Percentiles rank a stretch among this genome's conserved stretches.
phyloP scores from a whole-genome alignment of 53 echinoderm and acorn worm species.

The Stichopus horrens region DNA sequence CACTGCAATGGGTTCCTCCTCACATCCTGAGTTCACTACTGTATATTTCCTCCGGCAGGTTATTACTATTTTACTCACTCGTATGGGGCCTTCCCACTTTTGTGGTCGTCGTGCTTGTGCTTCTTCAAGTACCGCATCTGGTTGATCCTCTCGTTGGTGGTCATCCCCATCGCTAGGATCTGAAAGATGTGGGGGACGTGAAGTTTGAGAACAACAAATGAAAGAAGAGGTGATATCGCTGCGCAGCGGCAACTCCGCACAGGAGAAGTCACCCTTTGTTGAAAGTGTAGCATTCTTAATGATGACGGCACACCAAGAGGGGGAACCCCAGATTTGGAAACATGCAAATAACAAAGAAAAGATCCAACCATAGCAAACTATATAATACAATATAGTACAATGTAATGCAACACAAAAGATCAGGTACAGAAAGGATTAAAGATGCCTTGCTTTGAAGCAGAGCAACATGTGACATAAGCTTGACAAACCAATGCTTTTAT shows the following conservation, averaged over 20 bases:
- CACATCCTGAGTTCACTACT: too few species aligned
- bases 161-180: conserved; percentile 77
- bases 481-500: background rate
- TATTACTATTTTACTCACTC: conserved; percentile 60
- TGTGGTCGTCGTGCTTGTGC: conserved; percentile 38
- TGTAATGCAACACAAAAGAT: too few species aligned
- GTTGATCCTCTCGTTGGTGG: conserved; percentile 96
- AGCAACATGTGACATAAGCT: background rate
- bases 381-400: too few species aligned
- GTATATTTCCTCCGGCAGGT: background rate
- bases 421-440: too few species aligned
- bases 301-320: background rate
- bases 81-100: conserved; percentile 58
- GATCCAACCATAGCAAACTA: too few species aligned
- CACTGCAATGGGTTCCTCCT: background rate
- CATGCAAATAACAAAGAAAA: background rate
- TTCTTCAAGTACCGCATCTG: conserved; percentile 73
- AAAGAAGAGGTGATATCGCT: background rate
- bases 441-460: too few species aligned
- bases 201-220: background rate
- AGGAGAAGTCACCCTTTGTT: background rate
- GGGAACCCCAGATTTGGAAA: background rate
- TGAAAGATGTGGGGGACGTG: background rate
- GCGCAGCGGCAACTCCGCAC: too few species aligned
- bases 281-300: background rate